These are phyloP conservation scores for Turdus rufiventris DNA, from an alignment of 2,113 vertebrate genomes.

Conservation along the genomic window DNA sequence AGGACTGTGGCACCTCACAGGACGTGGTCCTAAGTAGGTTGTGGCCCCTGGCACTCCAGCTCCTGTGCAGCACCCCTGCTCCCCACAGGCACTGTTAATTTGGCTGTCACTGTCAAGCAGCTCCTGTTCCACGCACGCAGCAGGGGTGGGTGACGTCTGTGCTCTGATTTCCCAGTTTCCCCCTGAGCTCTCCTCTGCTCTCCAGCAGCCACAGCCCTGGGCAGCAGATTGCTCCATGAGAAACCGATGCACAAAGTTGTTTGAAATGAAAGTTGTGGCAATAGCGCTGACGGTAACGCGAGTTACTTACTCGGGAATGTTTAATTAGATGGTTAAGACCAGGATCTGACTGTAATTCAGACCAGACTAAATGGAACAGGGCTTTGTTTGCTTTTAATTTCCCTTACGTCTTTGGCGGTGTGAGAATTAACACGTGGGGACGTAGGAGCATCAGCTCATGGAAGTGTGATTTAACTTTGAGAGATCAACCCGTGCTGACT, in stretches of 20 bases:
- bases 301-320: background rate
- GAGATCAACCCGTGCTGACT: background rate
- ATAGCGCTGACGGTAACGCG: background rate
- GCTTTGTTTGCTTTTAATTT: background rate
- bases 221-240: background rate
- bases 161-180: background rate
- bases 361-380: background rate
- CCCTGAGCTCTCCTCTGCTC: background rate
- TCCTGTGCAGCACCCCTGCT: background rate
- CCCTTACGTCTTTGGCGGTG: background rate
- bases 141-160: background rate
- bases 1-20: background rate
- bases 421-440: background rate
- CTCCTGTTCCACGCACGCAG: background rate
- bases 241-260: background rate
- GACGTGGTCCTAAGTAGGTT: accelerated
- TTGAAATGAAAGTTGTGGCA: constrained; percentile 15
- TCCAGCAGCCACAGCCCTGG: background rate
- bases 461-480: background rate
- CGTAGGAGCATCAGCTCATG: accelerated
- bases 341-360: background rate
- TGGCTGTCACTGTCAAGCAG: background rate
- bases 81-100: background rate
- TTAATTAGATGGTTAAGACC: background rate
- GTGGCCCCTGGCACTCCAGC: background rate